Base-by-base conservation (phyloP, 2,113 vertebrate species). In the Phalacrocorax brasilianus region DNA sequence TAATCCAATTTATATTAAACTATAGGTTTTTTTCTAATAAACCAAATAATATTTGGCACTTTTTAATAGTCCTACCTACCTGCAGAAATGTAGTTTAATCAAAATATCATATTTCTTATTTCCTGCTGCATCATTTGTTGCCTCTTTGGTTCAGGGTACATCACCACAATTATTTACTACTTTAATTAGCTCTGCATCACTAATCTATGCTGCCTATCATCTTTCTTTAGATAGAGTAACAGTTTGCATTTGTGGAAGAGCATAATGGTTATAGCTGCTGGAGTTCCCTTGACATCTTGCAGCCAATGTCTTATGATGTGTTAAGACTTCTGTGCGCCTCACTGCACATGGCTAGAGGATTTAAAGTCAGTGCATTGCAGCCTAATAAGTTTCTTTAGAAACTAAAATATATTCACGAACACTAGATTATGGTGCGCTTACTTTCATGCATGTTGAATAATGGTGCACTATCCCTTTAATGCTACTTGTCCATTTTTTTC, bases 151-250 rank as follows among this genome's bases (percentile, higher is more conserved):
- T 89, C 82, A 61, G 59, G 74, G 53, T 78, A 85, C 32, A 80
- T 93, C 85, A 70, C 62, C 70, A 86, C 65, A 79, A 90, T 92
- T 91, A 97, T 91, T 97, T 97, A 96, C 78, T 63, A 86, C 89
- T 97, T 98, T 97, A 98, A 98, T 97, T 97, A 97, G 93, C 89
- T 95, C 55, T 85, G 56, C 66, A 58, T 95, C 91, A 77, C 97
- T 97, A 95, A 96, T 97, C 80, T 93, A 17, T 67, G 32, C n/a
- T 79, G 87, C 63, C 94, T 80, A 71, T 85, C 42, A 24, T 91
- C 88, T 95, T 68, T 76, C 84, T 85, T 88, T 72, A 75, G 77
- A 50, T 32, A 23, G 9, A 90, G 67, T 32, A 79, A 75, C 18
- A 52, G 52, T 35, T 45, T 71, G 40, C 11, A 30, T 74, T 93